These are phyloP conservation scores for Corythornis vintsioides DNA, from an alignment of 2,113 vertebrate genomes.

Conservation along the genomic window DNA sequence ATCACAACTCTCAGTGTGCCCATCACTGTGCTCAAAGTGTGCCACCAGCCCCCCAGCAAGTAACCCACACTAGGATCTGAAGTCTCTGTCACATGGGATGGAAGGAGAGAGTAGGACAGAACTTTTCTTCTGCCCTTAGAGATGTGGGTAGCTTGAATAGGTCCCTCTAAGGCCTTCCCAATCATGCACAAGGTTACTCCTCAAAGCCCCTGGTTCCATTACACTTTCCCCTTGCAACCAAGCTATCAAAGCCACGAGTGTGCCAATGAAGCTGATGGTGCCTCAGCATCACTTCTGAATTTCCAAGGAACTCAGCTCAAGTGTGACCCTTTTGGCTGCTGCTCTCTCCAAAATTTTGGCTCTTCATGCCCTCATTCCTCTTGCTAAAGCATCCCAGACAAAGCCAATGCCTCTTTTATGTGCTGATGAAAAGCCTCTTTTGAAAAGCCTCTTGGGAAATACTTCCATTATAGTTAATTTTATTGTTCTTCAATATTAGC, in stretches of 20 bases:
- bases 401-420: neutral
- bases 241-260: neutral
- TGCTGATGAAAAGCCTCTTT: conserved; percentile 46
- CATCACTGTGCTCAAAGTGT: neutral
- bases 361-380: neutral
- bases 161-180: neutral
- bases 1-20: neutral
- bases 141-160: neutral
- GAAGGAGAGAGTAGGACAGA: neutral
- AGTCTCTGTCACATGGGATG: neutral
- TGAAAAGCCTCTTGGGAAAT: conserved; percentile 33
- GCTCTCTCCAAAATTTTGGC: neutral
- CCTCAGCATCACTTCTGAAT: neutral
- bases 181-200: neutral
- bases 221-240: neutral
- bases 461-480: conserved; percentile 29
- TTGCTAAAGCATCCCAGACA: neutral
- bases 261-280: neutral
- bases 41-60: neutral
- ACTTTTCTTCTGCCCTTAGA: neutral
- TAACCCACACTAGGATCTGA: neutral
- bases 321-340: neutral
- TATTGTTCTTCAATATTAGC: neutral
- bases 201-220: neutral
- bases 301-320: neutral